Evolutionary conservation across 2,113 vertebrate species (phyloP), one percentile per base, ranked within the genome.

Genomic region (Psittacara wagleri): DNA sequence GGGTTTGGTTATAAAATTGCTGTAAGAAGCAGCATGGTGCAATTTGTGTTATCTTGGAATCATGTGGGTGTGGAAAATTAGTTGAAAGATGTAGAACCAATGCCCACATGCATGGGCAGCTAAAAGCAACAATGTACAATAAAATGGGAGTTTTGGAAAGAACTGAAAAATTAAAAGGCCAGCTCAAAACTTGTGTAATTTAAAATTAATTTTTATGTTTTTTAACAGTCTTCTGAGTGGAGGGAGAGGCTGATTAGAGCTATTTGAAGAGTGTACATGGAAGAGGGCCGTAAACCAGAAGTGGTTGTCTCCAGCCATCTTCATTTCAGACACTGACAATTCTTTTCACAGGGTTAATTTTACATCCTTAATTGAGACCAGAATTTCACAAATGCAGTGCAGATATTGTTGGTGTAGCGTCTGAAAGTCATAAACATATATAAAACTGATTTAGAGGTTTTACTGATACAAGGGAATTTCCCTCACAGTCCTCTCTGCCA

Each of bases 141-240:
- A 72, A 66, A 83, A 83, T 12, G 27, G 29, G 37, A 77, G 18
- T 22, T 93, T 85, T 43, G 73, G 76, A 86, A 77, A 81, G 79
- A 80, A 48, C 16, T 33, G 79, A 35, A 54, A 94, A 94, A 88
- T 67, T 66, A 70, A 83, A 93, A 88, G 46, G 35, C 23, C 76
- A 75, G 3, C 67, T 69, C 29, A 77, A 93, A 86, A 43, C 29
- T 28, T 48, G 6, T 39, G 33, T 74, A 86, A 90, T 93, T 94
- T 51, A 70, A 63, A 96, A 90, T 64, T 74, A 92, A 95, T 92
- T 88, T 90, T 92, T 39, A 37, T 86, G 51, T 59, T 93, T 94
- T 91, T 94, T 43, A 63, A 25, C 51, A 68, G 7, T 63, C 37
- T 94, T 84, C 52, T 91, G 62, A 82, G 27, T 41, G 51, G 44